These are phyloP conservation scores for Artemia franciscana DNA, from an alignment of 1,140 invertebrate genomes.

Conservation along the genomic window DNA sequence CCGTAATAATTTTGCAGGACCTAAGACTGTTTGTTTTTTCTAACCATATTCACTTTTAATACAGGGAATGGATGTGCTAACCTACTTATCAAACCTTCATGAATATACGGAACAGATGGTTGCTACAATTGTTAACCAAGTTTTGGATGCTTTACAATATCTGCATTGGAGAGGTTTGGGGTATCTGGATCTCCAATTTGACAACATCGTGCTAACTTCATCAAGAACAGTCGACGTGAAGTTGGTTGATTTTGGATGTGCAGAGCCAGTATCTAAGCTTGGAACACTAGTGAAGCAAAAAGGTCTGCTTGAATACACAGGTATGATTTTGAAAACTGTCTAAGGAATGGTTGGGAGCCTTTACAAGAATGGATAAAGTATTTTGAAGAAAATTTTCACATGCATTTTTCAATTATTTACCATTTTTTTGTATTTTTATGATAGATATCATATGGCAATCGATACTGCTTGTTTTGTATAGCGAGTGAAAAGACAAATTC, in stretches of 20 bases:
- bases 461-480: too few relatives aligned
- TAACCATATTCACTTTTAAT: too few relatives aligned
- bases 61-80: constrained; percentile 59
- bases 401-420: too few relatives aligned
- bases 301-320: constrained; percentile 43
- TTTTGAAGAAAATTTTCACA: too few relatives aligned
- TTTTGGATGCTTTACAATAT: constrained; percentile 65
- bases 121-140: constrained; percentile 51
- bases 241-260: constrained; percentile 68
- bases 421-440: too few relatives aligned
- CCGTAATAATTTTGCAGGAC: too few relatives aligned
- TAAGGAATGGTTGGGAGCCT: too few relatives aligned
- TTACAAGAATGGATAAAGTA: too few relatives aligned
- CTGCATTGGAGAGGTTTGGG: constrained; percentile 75
- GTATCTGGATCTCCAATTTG: constrained; percentile 81
- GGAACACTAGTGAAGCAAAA: constrained; percentile 40
- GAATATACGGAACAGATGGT: constrained; percentile 79
- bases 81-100: constrained; percentile 57
- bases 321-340: constrained; percentile 23
- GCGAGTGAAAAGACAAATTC: too few relatives aligned
- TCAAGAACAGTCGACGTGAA: constrained; percentile 41
- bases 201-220: constrained; percentile 84
- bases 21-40: too few relatives aligned
- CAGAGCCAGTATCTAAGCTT: constrained; percentile 50
- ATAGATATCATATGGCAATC: too few relatives aligned